Conservation (phyloP, 2,888 invertebrate genomes). For the Tupiocoris notatus region DNA sequence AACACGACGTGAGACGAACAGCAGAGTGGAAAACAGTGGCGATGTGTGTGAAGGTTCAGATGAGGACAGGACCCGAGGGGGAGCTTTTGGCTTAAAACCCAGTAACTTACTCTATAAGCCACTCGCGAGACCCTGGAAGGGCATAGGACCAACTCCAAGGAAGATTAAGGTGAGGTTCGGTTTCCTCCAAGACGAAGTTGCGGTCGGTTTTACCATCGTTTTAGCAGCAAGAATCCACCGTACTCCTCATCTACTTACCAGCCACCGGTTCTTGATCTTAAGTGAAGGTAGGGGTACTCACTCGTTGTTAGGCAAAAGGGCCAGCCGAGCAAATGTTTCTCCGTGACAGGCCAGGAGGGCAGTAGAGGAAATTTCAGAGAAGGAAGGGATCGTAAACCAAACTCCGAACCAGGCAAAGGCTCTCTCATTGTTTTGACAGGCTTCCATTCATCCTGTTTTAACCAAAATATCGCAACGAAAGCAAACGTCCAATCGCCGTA, state of each 20-base stretch:
- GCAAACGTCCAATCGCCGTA: no score
- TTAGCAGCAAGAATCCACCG: not conserved
- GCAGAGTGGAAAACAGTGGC: not conserved
- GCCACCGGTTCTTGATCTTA: not conserved
- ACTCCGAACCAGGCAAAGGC: not conserved
- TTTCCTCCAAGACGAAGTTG: conserved; percentile 25
- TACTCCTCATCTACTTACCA: not conserved
- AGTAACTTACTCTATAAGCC: conserved; percentile 1
- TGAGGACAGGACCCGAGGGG: not conserved
- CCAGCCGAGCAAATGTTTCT: no score
- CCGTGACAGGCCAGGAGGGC: no score
- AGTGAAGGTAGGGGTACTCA: not conserved
- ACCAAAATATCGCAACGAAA: not conserved
- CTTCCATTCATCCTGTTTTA: not conserved
- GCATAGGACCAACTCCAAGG: conserved; percentile 9
- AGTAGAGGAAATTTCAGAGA: not conserved
- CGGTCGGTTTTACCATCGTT: conserved; percentile 16
- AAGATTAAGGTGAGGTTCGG: conserved; percentile 30
- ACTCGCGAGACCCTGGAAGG: not conserved
- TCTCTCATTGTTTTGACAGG: not conserved
- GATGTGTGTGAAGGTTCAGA: not conserved
- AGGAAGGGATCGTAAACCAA: not conserved
- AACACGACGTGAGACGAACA: not conserved
- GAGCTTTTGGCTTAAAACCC: not conserved
- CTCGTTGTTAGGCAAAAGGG: not conserved